phyloP scores from a whole-genome alignment of 2,797 vertebrate genomes.

The Typhlichthys eigenmanni region DNA sequence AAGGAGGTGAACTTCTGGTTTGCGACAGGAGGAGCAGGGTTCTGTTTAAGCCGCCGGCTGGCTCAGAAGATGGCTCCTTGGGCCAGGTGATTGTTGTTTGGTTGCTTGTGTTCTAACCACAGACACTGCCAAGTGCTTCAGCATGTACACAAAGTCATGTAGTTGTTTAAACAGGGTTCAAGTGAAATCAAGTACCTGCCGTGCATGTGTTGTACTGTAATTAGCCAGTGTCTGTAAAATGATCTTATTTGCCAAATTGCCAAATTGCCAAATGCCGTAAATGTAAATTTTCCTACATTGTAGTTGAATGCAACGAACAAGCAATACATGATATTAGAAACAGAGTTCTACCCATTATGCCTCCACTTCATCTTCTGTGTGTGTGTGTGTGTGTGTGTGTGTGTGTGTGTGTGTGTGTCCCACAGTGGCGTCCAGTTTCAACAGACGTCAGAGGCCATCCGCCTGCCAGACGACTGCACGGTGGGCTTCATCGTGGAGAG shows the following conservation, averaged over 20 bases:
- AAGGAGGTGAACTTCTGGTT: slow-evolving; percentile 91
- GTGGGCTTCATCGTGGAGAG: slow-evolving; percentile 90
- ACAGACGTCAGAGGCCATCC: slow-evolving; percentile 84
- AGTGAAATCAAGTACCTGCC: too few relatives aligned
- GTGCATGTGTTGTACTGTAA: too few relatives aligned
- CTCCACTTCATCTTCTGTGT: not conserved
- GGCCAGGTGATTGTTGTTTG: slow-evolving; percentile 82
- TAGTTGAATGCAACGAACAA: too few relatives aligned
- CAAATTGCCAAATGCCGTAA: too few relatives aligned
- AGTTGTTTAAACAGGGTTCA: too few relatives aligned
- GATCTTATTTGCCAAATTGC: too few relatives aligned
- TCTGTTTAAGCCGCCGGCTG: slow-evolving; percentile 87
- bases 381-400: slow-evolving; percentile 1
- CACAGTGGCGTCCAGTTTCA: slow-evolving; percentile 81
- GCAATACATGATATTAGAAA: not conserved
- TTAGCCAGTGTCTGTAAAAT: too few relatives aligned
- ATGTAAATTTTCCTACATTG: too few relatives aligned
- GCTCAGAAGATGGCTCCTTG: slow-evolving; percentile 89
- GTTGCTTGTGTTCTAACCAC: not conserved
- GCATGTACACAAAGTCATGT: too few relatives aligned
- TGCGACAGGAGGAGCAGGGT: slow-evolving; percentile 90
- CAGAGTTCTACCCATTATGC: not conserved
- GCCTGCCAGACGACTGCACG: slow-evolving; percentile 89
- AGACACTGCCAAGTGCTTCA: not conserved
- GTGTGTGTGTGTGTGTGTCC: slow-evolving; percentile 1